Evolutionary conservation across 2,113 vertebrate species (phyloP).

Genomic region (Platanista minor): DNA sequence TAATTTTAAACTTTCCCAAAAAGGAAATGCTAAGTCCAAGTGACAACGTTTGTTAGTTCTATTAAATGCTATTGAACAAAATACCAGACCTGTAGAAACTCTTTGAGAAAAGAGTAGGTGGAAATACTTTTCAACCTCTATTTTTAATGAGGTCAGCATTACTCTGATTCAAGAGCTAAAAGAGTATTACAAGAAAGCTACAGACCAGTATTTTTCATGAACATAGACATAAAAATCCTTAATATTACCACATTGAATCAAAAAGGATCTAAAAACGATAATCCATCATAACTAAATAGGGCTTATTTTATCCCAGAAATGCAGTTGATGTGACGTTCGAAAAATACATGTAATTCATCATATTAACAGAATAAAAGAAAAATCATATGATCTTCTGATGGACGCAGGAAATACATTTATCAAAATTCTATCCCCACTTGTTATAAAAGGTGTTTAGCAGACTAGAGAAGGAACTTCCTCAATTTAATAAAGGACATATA

Average conservation of each 20-base stretch:
- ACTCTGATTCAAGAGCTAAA: neutral
- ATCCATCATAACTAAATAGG: neutral
- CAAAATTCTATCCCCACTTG: neutral
- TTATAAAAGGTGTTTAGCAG: neutral
- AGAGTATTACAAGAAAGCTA: neutral
- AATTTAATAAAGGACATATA: neutral
- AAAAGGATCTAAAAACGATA: neutral
- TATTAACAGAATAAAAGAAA: neutral
- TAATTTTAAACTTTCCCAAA: neutral
- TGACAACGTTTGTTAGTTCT: neutral
- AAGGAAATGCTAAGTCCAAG: neutral
- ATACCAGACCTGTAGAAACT: neutral
- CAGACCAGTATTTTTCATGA: neutral
- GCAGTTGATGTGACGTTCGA: neutral
- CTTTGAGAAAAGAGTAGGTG: neutral
- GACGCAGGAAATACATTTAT: neutral
- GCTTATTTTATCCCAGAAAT: neutral
- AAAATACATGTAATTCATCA: neutral
- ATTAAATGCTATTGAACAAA: neutral
- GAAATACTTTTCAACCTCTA: neutral
- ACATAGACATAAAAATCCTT: neutral
- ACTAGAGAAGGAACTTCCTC: neutral
- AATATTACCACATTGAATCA: neutral
- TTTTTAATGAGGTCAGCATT: neutral
- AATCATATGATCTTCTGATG: neutral